Evolutionary conservation across 2,113 vertebrate species (phyloP).

Genomic region (Meleagris gallopavo): DNA sequence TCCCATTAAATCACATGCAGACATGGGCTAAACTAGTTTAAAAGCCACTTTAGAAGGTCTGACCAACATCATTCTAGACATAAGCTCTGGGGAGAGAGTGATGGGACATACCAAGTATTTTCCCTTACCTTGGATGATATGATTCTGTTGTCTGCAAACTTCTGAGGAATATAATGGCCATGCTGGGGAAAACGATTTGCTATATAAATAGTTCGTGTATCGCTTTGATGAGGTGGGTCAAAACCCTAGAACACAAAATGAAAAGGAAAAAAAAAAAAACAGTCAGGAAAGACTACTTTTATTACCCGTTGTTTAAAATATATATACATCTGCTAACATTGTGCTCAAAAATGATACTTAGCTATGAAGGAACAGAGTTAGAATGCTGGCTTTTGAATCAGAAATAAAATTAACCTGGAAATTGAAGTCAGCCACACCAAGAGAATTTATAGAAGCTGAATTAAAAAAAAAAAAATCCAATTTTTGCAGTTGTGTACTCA

Average conservation of each 20-base stretch:
- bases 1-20: background rate
- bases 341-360: background rate
- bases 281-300: background rate
- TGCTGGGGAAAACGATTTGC: conserved; percentile 95
- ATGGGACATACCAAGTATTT: background rate
- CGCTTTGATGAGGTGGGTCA: conserved; percentile 97
- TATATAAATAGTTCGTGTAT: conserved; percentile 96
- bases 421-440: background rate
- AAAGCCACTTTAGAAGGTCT: background rate
- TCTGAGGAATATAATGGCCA: conserved; percentile 94
- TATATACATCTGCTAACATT: background rate
- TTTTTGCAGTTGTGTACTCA: background rate
- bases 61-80: background rate
- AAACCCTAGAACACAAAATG: conserved; percentile 85
- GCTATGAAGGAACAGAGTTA: background rate
- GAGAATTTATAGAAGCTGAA: background rate
- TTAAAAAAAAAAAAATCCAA: background rate
- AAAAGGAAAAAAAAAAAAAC: background rate
- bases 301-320: background rate
- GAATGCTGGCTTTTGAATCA: background rate
- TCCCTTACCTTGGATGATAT: conserved; percentile 95
- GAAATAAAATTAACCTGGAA: background rate
- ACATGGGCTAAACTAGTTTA: background rate
- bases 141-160: conserved; percentile 97
- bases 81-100: background rate